phyloP scores from a whole-genome alignment of 2,888 invertebrate genomes.

The Oscheius myriophilus region DNA sequence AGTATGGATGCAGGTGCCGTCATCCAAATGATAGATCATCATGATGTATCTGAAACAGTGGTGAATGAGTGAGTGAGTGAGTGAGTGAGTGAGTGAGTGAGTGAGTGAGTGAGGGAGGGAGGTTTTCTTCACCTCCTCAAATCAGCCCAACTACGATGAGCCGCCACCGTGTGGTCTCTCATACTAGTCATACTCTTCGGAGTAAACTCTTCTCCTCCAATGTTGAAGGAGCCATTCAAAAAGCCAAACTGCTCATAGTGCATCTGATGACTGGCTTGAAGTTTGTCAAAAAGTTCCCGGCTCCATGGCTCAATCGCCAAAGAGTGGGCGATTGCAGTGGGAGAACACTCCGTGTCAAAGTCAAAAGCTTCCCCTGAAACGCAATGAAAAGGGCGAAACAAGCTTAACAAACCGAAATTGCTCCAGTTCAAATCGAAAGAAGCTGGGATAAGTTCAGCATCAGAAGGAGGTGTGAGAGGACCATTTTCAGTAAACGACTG shows the following conservation, averaged over 20 bases:
- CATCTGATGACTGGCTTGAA: constrained; percentile 82
- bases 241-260: constrained; percentile 80
- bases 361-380: constrained; percentile 77
- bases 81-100: too few species aligned
- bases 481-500: constrained; percentile 36
- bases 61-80: background rate
- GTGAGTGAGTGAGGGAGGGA: background rate
- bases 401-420: constrained; percentile 77
- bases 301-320: constrained; percentile 83
- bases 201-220: constrained; percentile 40
- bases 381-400: too few species aligned
- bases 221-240: constrained; percentile 44
- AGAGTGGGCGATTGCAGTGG: constrained; percentile 79
- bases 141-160: constrained; percentile 65
- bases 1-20: constrained; percentile 79
- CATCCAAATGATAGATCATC: constrained; percentile 81
- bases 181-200: constrained; percentile 78
- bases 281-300: constrained; percentile 78
- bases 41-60: constrained; percentile 75
- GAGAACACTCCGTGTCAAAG: constrained; percentile 80
- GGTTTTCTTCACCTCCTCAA: constrained; percentile 48
- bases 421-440: constrained; percentile 78
- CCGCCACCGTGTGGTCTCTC: constrained; percentile 84
- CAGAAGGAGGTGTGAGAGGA: constrained; percentile 30
- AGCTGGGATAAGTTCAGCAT: constrained; percentile 74